phyloP scores from a whole-genome alignment of 1,140 invertebrate species.

The Philopotamus ludificatus region DNA sequence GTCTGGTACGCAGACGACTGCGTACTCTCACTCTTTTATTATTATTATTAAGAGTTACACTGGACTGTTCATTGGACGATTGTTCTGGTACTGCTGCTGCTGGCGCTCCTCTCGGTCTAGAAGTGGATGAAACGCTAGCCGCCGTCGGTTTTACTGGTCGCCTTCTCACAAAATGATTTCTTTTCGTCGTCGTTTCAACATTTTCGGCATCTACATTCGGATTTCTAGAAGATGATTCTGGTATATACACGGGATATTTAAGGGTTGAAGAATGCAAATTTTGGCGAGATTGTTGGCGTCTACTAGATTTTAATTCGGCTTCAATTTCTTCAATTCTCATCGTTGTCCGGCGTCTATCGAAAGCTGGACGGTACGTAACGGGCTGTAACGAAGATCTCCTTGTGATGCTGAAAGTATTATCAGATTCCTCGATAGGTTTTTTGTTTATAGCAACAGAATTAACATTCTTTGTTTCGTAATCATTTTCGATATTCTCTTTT shows the following conservation, averaged over 20 bases:
- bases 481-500: conserved; percentile 27
- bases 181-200: conserved; percentile 35
- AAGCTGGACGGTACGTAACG: conserved; percentile 53
- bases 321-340: conserved; percentile 57
- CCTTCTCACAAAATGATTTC: conserved; percentile 35
- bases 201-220: conserved; percentile 3
- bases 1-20: conserved; percentile 41
- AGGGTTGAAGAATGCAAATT: conserved; percentile 27
- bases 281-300: conserved; percentile 26
- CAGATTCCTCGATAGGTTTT: too few species aligned
- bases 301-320: conserved; percentile 53
- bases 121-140: conserved; percentile 29
- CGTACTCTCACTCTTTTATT: conserved; percentile 36
- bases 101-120: conserved; percentile 32
- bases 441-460: too few species aligned
- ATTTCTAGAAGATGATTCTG: conserved; percentile 28
- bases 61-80: conserved; percentile 30
- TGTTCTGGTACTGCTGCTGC: conserved; percentile 15
- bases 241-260: conserved; percentile 39
- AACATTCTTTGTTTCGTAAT: conserved; percentile 25
- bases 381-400: conserved; percentile 45
- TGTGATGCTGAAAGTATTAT: conserved; percentile 28
- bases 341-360: conserved; percentile 51
- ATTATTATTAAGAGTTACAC: conserved; percentile 7
- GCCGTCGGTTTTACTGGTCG: conserved; percentile 36